Conservation (phyloP, 2,797 vertebrate species). For the Manis crassicaudata region DNA sequence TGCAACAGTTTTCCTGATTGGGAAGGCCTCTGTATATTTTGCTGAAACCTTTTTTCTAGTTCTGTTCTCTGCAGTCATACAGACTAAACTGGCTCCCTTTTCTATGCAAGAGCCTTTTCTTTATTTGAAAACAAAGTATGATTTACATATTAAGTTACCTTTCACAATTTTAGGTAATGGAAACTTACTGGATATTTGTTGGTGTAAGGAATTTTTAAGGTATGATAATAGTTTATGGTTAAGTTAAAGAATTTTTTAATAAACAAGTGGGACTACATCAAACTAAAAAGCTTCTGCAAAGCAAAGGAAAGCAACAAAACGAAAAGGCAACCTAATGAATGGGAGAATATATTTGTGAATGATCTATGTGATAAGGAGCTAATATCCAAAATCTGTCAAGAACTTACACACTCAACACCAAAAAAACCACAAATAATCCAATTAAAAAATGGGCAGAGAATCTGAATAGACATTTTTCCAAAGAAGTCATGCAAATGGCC, state of each 20-base stretch:
- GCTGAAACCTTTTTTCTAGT: not conserved
- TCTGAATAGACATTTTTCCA: no score
- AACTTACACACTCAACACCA: no score
- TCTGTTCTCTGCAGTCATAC: not conserved
- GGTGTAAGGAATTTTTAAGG: not conserved
- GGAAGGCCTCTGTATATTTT: not conserved
- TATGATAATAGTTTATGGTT: not conserved
- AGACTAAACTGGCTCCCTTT: not conserved
- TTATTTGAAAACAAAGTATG: conserved; percentile 19
- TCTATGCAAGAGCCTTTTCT: not conserved
- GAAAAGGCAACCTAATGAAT: no score
- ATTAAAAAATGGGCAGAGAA: no score
- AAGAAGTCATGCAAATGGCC: no score
- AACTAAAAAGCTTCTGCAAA: no score
- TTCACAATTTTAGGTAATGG: not conserved
- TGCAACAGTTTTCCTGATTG: not conserved
- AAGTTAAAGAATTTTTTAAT: not conserved
- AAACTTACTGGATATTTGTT: not conserved
- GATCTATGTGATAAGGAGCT: no score
- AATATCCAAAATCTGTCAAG: no score
- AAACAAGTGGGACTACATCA: no score
- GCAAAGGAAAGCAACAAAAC: no score
- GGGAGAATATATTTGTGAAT: no score
- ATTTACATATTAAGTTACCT: not conserved
- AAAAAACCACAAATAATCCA: no score